These are phyloP conservation scores for Callopanchax toddi DNA, from an alignment of 2,113 vertebrate species.

Conservation along the genomic window DNA sequence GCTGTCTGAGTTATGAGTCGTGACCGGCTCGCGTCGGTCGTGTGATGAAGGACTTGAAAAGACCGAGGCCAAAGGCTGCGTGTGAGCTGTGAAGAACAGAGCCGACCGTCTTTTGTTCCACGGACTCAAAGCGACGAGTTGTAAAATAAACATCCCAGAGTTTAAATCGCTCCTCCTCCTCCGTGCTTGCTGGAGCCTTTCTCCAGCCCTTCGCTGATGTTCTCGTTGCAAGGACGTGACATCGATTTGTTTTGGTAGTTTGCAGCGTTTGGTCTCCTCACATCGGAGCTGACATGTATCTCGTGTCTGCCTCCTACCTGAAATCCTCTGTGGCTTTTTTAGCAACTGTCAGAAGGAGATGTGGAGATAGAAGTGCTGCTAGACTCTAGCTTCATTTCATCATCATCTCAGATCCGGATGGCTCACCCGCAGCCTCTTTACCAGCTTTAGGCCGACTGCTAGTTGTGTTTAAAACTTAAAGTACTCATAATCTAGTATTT, in stretches of 20 bases:
- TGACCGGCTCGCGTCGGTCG: constrained; percentile 59
- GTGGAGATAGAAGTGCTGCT: constrained; percentile 27
- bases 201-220: constrained; percentile 22
- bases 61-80: constrained; percentile 60
- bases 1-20: constrained; percentile 57
- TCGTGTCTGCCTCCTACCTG: constrained; percentile 62
- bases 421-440: constrained; percentile 40
- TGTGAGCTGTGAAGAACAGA: constrained; percentile 59
- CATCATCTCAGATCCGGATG: constrained; percentile 57
- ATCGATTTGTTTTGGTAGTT: constrained; percentile 48
- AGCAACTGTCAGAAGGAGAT: constrained; percentile 45
- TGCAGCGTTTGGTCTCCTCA: constrained; percentile 48
- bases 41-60: constrained; percentile 44
- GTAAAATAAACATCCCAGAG: constrained; percentile 69
- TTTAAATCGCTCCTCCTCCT: constrained; percentile 33
- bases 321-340: constrained; percentile 55
- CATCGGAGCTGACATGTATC: constrained; percentile 57
- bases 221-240: constrained; percentile 49
- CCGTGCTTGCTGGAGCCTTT: constrained; percentile 21
- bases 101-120: constrained; percentile 51
- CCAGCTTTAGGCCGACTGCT: constrained; percentile 31
- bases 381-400: constrained; percentile 52
- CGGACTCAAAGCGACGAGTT: constrained; percentile 57
- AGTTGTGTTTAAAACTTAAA: constrained; percentile 35
- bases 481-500: constrained; percentile 25